Conservation (phyloP, 2,888 invertebrate genomes). For the Eristalis arbustorum region DNA sequence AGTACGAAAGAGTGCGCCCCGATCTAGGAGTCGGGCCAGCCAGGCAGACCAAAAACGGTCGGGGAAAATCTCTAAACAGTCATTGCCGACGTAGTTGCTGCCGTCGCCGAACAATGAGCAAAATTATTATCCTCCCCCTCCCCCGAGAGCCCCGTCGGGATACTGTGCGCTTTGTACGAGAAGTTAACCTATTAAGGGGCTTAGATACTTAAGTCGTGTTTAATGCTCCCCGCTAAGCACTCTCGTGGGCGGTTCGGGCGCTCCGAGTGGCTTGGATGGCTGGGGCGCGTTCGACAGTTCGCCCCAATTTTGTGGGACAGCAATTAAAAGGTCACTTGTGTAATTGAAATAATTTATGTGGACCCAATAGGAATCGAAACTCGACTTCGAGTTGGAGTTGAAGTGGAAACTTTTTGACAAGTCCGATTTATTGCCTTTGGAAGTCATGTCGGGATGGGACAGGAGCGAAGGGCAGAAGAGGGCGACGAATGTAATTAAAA, state of each 20-base stretch:
- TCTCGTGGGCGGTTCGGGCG: neutral
- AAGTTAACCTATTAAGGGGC: slow-evolving; percentile 67
- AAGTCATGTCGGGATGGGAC: neutral
- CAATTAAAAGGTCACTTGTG: neutral
- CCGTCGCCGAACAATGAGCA: neutral
- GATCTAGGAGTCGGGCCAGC: neutral
- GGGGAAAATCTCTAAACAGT: neutral
- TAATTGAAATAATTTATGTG: slow-evolving; percentile 49
- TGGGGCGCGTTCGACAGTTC: too few species aligned
- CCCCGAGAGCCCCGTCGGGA: neutral
- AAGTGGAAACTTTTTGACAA: slow-evolving; percentile 11
- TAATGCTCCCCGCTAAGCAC: slow-evolving; percentile 32
- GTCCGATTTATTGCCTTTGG: neutral
- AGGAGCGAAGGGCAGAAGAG: neutral
- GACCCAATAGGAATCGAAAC: slow-evolving; percentile 32
- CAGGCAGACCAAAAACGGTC: neutral
- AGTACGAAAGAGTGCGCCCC: neutral
- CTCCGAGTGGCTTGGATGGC: too few species aligned
- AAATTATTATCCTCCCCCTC: neutral
- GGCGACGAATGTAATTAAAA: neutral
- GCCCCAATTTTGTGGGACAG: neutral
- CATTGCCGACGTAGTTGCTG: neutral
- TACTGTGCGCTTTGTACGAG: neutral
- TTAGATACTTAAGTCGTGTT: slow-evolving; percentile 58
- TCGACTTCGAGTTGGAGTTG: neutral